Evolutionary conservation across 1,140 invertebrate species (phyloP), one percentile per base, ranked within the genome.

Genomic region (Octopus bimaculoides): DNA sequence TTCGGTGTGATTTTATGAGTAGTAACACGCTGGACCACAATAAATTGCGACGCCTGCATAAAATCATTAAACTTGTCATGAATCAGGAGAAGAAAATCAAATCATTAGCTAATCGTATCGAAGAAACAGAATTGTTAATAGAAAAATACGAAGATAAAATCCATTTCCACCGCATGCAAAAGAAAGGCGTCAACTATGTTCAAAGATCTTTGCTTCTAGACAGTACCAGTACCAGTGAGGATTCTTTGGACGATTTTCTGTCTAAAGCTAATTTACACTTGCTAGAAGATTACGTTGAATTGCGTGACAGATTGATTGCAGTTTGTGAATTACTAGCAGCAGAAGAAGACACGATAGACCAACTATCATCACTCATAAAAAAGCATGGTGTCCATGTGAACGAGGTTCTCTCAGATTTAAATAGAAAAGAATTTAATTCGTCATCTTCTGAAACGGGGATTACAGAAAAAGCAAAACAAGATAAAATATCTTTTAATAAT

Each of bases 51-150:
- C 81, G 84, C 14, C 82, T 93, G 77, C 94, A 95, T 80, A 91
- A 93, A 80, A 91, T 96, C 17, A 92, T 95, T 80, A 93, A 94
- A 83, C 91, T 95, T 81, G 94, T 96, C 81, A 90, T 95, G 79
- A 93, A 93, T n/a, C 94, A 95, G 90, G 94, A 94, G 84, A 93
- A 94, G 86, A 94, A 94, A n/a, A 94, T 96, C 81, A 93, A 94
- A 83, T 92, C 93, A 80, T 94, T 95, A 87, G 90, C 94, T 80
- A 83, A 86, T 75, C 88, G 89, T 84, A 91, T 92, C 75, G 91
- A 94, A 81, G 93, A 95, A 82, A 94, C 94, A 86, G 95, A 96
- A 86, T 92, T 93, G 82, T 92, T 94, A 83, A 96, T 96, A 82
- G 93, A 93, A 54, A 92, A 92, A 79, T 92, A 94, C 82, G 95